Evolutionary conservation across 2,113 vertebrate species (phyloP).

Genomic region (Actenoides lindsayi): DNA sequence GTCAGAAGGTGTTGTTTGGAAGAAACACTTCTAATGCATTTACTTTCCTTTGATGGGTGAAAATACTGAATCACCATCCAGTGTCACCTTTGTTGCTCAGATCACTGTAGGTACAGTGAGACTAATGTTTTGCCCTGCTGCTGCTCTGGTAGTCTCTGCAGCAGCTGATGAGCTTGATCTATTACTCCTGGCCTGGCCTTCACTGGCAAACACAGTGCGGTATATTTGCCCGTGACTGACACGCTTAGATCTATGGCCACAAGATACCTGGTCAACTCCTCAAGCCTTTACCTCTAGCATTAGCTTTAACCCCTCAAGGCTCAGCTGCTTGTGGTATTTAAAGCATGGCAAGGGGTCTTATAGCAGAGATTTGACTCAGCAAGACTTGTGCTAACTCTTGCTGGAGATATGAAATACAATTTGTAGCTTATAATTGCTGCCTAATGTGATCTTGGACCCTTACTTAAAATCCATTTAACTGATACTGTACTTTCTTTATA

Average conservation of each 20-base stretch:
- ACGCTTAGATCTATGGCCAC: not conserved
- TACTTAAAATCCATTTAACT: slow-evolving; percentile 62
- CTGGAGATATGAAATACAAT: slow-evolving; percentile 55
- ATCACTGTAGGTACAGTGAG: not conserved
- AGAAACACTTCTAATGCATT: not conserved
- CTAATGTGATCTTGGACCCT: slow-evolving; percentile 61
- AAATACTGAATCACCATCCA: not conserved
- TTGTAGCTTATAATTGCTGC: slow-evolving; percentile 57
- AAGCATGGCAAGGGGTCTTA: slow-evolving; percentile 20
- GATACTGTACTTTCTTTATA: slow-evolving; percentile 63
- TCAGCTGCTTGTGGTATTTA: slow-evolving; percentile 10
- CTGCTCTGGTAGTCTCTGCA: not conserved
- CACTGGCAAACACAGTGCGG: accelerated
- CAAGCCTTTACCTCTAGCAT: slow-evolving; percentile 33
- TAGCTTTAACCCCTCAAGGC: slow-evolving; percentile 46
- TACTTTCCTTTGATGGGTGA: not conserved
- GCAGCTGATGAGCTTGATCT: not conserved
- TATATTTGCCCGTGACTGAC: slow-evolving; percentile 1
- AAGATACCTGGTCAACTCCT: not conserved
- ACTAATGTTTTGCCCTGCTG: not conserved
- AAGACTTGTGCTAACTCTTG: slow-evolving; percentile 46
- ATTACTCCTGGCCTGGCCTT: slow-evolving; percentile 1
- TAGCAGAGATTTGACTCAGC: slow-evolving; percentile 49
- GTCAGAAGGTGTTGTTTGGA: not conserved
- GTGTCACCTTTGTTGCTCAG: not conserved